Evolutionary conservation across 2,797 vertebrate genomes (phyloP), one percentile per base, ranked within the genome.

Genomic region (Microctenopoma stevenorrisi): DNA sequence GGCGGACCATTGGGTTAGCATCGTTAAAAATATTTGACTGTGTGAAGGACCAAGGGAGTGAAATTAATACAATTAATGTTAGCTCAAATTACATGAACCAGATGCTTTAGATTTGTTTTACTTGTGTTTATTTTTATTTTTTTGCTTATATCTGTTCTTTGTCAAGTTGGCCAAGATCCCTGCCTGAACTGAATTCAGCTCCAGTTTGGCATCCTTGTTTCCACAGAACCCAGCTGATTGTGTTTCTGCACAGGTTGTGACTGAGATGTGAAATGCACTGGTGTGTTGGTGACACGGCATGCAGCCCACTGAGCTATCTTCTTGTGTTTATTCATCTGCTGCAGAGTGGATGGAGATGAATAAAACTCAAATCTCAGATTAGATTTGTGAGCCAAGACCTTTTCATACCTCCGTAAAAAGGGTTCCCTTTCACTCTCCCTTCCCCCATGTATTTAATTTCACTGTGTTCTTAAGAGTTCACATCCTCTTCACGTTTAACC

Each of bases 281-380:
- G 61, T 72, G 62, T 61, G 53, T 42, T 43, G 8, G 64, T 9
- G 40, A 65, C 71, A 61, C 40, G 48, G 42, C 43, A n/a, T 64
- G 42, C 52, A n/a, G 11, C 64, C 72, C 58, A 78, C 35, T 78
- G 65, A 82, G 75, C 68, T 54, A 35, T 72, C 63, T 70, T 63
- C 54, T 64, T 50, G 52, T 83, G 59, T 62, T 71, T 83, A 59
- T 71, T 70, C 53, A 64, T 70, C 70, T 78, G 42, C 70, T 78
- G 42, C 52, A 76, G 62, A 70, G 59, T 68, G 59, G 49, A 68
- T 58, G 6, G 76, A 68, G 60, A 80, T 65, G 55, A 77, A 62
- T 43, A 50, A 37, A 78, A 77, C 13, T 66, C 55, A 69, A 80
- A 79, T 62, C 51, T 72, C 28, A 0, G 1, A 68, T 67, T 58